These are phyloP conservation scores for Ceyx margarethae DNA, from an alignment of 2,113 vertebrate species.

Conservation along the genomic window DNA sequence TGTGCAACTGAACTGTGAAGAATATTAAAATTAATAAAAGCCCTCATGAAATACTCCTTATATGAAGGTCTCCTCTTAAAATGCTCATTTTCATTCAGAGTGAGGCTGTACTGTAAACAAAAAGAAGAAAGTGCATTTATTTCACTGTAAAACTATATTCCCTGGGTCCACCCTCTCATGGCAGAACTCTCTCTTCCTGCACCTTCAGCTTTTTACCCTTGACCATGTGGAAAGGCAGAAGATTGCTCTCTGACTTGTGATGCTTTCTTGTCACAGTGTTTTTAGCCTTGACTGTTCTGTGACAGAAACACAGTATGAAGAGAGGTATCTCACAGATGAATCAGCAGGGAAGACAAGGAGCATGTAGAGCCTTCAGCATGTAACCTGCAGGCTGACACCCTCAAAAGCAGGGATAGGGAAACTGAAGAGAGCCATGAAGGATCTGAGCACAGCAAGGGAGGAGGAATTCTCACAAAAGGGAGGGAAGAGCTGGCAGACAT, in stretches of 20 bases:
- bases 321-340: background rate
- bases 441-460: background rate
- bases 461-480: slow-evolving; percentile 39
- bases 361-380: background rate
- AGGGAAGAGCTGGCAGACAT: slow-evolving; percentile 34
- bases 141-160: background rate
- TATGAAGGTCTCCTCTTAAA: background rate
- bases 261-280: background rate
- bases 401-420: background rate
- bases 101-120: background rate
- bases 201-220: background rate
- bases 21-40: background rate
- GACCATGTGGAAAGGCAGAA: background rate
- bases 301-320: background rate
- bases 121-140: background rate
- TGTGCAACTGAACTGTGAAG: background rate
- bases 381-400: background rate
- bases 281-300: background rate
- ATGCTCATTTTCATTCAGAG: background rate
- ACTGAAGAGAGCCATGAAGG: background rate
- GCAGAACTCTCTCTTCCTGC: background rate
- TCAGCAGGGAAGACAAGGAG: background rate
- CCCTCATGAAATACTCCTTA: background rate
- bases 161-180: background rate
- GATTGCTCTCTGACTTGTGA: background rate